Conservation (phyloP, 2,888 invertebrate species). For the Hirtodrosophila confusa region DNA sequence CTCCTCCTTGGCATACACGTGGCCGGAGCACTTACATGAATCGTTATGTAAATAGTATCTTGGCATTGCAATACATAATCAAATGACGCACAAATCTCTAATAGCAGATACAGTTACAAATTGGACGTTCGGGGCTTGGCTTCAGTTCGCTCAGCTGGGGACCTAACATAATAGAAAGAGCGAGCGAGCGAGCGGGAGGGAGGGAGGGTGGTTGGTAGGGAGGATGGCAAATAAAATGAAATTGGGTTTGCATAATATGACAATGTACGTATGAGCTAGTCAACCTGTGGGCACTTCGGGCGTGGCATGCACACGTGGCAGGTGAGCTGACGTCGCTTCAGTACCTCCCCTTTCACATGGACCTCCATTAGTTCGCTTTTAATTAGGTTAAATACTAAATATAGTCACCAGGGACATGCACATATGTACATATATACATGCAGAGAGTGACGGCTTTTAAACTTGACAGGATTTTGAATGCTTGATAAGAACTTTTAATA, state of each 20-base stretch:
- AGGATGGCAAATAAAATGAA: conserved; percentile 19
- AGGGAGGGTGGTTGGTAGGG: no score
- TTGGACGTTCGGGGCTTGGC: conserved; percentile 36
- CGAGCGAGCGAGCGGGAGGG: no score
- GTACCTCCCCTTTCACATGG: neutral
- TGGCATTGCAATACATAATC: no score
- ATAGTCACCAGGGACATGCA: neutral
- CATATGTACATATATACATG: no score
- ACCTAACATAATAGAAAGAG: no score
- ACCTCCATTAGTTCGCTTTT: conserved; percentile 24
- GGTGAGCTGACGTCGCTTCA: conserved; percentile 20
- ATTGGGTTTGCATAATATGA: no score
- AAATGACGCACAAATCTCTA: conserved; percentile 9
- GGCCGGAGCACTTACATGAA: neutral
- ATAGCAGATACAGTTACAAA: conserved; percentile 15
- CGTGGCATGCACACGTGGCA: conserved; percentile 31
- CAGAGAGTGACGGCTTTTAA: no score
- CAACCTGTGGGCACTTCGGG: conserved; percentile 20
- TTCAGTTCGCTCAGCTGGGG: neutral
- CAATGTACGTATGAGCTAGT: conserved; percentile 14
- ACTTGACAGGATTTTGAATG: conserved; percentile 1
- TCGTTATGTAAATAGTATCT: no score
- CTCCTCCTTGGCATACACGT: neutral
- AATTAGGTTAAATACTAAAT: conserved; percentile 44
- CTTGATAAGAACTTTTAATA: neutral